These are phyloP conservation scores for Nannobrachium achirus DNA, from an alignment of 2,113 vertebrate genomes.

Conservation along the genomic window DNA sequence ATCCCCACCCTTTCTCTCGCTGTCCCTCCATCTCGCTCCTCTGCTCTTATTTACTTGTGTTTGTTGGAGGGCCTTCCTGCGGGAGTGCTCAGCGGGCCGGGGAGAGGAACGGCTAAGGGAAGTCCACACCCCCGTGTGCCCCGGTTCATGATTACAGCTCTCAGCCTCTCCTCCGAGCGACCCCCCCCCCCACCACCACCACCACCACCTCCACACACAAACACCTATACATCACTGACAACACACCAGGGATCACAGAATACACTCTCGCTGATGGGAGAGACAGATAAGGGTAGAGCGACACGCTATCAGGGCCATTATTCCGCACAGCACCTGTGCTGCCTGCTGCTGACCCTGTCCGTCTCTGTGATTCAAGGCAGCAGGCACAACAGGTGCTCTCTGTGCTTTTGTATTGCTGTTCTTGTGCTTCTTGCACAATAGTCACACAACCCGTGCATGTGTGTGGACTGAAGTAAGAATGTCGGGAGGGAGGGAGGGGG, in stretches of 20 bases:
- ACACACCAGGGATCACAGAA: constrained; percentile 40
- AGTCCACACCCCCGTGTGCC: constrained; percentile 41
- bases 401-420: constrained; percentile 21
- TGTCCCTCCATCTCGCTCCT: neutral
- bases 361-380: constrained; percentile 41
- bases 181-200: too few relatives aligned
- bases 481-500: too few relatives aligned
- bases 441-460: constrained; percentile 20
- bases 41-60: constrained; percentile 28
- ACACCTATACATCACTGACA: constrained; percentile 15
- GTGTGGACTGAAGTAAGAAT: neutral
- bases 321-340: constrained; percentile 52
- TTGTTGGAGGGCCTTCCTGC: constrained; percentile 51
- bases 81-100: constrained; percentile 28
- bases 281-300: constrained; percentile 37
- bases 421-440: constrained; percentile 5
- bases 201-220: constrained; percentile 40
- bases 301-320: constrained; percentile 18
- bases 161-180: constrained; percentile 32
- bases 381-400: constrained; percentile 50
- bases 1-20: neutral
- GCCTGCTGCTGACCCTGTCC: constrained; percentile 29
- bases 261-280: constrained; percentile 55
- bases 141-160: constrained; percentile 56
- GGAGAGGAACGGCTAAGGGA: constrained; percentile 30